Evolutionary conservation across 2,888 invertebrate genomes (phyloP).

Genomic region (Phyllotreta striolata): DNA sequence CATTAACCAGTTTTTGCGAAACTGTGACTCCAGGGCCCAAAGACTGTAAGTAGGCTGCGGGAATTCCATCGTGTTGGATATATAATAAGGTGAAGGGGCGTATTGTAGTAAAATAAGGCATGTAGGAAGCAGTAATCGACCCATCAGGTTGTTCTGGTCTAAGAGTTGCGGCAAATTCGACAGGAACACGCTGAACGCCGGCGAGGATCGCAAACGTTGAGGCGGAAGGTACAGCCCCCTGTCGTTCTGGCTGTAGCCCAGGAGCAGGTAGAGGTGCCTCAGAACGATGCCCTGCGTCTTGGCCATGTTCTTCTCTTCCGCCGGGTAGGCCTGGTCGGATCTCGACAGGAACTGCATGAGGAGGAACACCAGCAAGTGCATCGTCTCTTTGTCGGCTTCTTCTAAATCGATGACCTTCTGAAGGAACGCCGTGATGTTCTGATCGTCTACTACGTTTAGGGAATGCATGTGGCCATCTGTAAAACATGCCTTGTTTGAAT

Average conservation of each 20-base stretch:
- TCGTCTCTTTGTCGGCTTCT: constrained; percentile 94
- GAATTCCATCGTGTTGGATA: constrained; percentile 64
- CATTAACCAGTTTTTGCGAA: constrained; percentile 91
- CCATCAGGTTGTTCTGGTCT: constrained; percentile 96
- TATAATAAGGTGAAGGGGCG: constrained; percentile 78
- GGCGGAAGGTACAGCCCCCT: constrained; percentile 92
- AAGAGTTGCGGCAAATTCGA: constrained; percentile 92
- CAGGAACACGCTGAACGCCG: constrained; percentile 95
- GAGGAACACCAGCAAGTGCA: constrained; percentile 92
- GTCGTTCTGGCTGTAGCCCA: constrained; percentile 93
- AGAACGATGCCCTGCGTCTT: constrained; percentile 88
- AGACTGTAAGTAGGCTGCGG: constrained; percentile 83
- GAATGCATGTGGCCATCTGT: constrained; percentile 86
- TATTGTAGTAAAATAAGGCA: constrained; percentile 83
- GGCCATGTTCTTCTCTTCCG: constrained; percentile 82
- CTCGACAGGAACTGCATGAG: constrained; percentile 95
- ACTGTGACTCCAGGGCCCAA: constrained; percentile 86
- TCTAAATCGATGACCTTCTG: constrained; percentile 92
- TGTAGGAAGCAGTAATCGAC: constrained; percentile 86
- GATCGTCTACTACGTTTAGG: constrained; percentile 81
- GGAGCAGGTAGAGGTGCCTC: constrained; percentile 87
- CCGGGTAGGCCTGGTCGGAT: constrained; percentile 82
- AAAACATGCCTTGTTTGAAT: constrained; percentile 42
- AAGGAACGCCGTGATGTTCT: constrained; percentile 78
- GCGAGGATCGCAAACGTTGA: constrained; percentile 83